Evolutionary conservation across 2,888 invertebrate species (phyloP), one percentile per base, ranked within the genome.

Genomic region (Dynastes grantii): DNA sequence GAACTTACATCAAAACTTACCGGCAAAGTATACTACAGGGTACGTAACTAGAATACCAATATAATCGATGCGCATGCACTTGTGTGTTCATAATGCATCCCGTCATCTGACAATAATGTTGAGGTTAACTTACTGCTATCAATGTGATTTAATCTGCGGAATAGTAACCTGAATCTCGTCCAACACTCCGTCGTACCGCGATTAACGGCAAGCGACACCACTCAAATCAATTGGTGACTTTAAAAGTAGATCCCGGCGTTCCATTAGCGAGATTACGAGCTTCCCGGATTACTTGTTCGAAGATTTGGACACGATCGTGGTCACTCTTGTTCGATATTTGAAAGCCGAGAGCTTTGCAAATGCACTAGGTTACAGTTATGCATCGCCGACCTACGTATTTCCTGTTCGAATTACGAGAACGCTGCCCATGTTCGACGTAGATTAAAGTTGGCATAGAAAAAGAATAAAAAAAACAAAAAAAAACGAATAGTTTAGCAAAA

Each of bases 161-260:
- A 75, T 75, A 53, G 55, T 68, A 67, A 55, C 40, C 32, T 45
- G 68, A 40, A 67, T 68, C 58, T 55, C 65, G 76, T 40, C 51
- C 11, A 55, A 49, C 37, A 51, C 65, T 76, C 51, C 45, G 76
- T 68, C 79, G 80, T 79, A 77, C 78, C 80, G 61, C 81, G 80
- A 82, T 80, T 80, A 83, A 78, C 81, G 83, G 84, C 83, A 83
- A 82, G 82, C 83, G 82, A 82, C 84, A 84, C 83, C 85, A 85
- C 85, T 85, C 85, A 85, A 85, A 85, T 85, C 84, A 84, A 86
- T 85, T 85, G 85, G 82, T 80, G 83, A 85, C 85, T 84, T 85
- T 84, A 84, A 83, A 84, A 85, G 84, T 84, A 82, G 83, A 83
- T 82, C 82, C 83, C 80, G 82, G 84, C 83, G 83, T 85, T 85